Evolutionary conservation across 1,140 invertebrate genomes (phyloP).

Genomic region (Doryteuthis pealeii): DNA sequence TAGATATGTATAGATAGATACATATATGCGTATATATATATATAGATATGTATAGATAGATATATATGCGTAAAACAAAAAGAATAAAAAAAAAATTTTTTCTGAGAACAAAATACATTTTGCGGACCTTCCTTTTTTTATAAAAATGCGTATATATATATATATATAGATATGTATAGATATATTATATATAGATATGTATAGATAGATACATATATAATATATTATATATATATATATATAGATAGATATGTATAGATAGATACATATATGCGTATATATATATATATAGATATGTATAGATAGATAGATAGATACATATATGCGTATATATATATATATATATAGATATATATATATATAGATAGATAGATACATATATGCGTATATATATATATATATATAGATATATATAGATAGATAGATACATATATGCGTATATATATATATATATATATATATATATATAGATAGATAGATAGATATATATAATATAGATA

Average conservation of each 20-base stretch:
- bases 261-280: too few relatives aligned
- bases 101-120: too few relatives aligned
- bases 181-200: conserved; percentile 36
- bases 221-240: neutral
- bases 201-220: conserved; percentile 13
- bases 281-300: too few relatives aligned
- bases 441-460: conserved; percentile 26
- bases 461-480: conserved; percentile 26
- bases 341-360: conserved; percentile 38
- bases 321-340: conserved; percentile 30
- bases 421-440: conserved; percentile 23
- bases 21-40: neutral
- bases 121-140: too few relatives aligned
- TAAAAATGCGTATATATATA: neutral
- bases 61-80: too few relatives aligned
- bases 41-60: neutral
- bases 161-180: too few relatives aligned
- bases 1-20: neutral
- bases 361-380: conserved; percentile 37
- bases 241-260: neutral
- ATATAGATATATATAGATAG: conserved; percentile 36
- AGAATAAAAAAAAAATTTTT: too few relatives aligned
- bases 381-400: conserved; percentile 39
- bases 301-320: too few relatives aligned
- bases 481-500: conserved; percentile 23